Percentiles rank a stretch among this genome's conserved stretches.
These are phyloP conservation scores for Zaprionus ornatus DNA, from an alignment of 1,140 invertebrate species.

Conservation along the genomic window DNA sequence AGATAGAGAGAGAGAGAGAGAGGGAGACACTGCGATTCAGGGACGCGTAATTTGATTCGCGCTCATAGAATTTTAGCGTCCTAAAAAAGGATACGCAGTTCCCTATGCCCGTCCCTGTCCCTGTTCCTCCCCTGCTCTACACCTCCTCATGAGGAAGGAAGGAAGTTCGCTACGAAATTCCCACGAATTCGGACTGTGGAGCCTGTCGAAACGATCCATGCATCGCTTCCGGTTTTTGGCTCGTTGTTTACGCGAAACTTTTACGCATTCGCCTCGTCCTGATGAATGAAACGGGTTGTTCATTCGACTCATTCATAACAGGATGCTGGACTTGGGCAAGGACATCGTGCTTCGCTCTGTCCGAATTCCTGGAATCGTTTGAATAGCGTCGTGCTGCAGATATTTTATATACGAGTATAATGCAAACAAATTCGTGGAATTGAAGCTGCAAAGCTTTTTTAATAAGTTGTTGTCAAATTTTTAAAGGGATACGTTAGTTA, in stretches of 20 bases:
- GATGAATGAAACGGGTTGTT: conserved; percentile 66
- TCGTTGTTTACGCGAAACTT: conserved; percentile 69
- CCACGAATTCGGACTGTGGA: conserved; percentile 53
- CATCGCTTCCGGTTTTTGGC: conserved; percentile 56
- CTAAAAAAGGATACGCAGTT: conserved; percentile 40
- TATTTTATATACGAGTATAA: not conserved
- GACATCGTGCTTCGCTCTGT: conserved; percentile 38
- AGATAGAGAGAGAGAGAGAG: not conserved
- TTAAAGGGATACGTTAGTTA: not conserved
- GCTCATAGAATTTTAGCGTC: conserved; percentile 49
- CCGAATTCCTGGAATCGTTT: conserved; percentile 64
- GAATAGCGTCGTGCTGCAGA: conserved; percentile 33
- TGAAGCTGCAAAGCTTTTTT: conserved; percentile 49
- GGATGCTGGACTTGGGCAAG: conserved; percentile 65
- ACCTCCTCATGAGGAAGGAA: conserved; percentile 39
- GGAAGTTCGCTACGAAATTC: conserved; percentile 70
- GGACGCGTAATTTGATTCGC: conserved; percentile 75
- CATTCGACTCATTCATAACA: conserved; percentile 49
- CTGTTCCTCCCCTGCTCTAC: not conserved
- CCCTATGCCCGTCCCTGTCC: not conserved
- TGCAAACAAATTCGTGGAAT: conserved; percentile 47
- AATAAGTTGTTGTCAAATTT: too few relatives aligned
- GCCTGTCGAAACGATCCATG: conserved; percentile 5
- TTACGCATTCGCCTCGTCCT: conserved; percentile 54
- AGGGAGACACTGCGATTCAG: not conserved